Percentiles rank a stretch among this genome's conserved stretches.
Conservation (phyloP, 2,113 vertebrate species). For the Pelecanoides urinatrix region DNA sequence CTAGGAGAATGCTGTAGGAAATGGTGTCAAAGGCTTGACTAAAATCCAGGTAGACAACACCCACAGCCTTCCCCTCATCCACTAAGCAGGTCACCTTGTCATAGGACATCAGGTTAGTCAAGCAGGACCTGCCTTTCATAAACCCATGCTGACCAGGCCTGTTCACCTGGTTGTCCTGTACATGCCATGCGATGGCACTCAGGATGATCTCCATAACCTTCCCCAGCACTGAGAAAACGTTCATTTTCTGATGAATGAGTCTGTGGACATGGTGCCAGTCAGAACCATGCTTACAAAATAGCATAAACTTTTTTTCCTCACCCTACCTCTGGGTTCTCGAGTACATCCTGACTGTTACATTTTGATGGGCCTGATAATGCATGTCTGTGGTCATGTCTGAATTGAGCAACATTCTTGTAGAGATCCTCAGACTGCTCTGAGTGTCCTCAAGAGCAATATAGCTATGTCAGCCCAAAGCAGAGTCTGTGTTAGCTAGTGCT, state of each 20-base stretch:
- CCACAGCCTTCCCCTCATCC: too few relatives aligned
- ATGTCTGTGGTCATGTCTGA: not conserved
- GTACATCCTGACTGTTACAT: not conserved
- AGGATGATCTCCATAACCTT: too few relatives aligned
- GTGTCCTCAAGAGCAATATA: not conserved
- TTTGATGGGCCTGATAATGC: not conserved
- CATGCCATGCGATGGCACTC: too few relatives aligned
- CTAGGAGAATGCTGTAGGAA: too few relatives aligned
- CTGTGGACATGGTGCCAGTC: not conserved
- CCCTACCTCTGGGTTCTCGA: not conserved
- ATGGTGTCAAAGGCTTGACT: too few relatives aligned
- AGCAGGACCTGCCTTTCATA: too few relatives aligned
- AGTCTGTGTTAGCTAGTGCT: not conserved
- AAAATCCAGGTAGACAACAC: too few relatives aligned
- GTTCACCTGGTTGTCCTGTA: too few relatives aligned
- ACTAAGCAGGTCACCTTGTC: too few relatives aligned
- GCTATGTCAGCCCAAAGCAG: not conserved
- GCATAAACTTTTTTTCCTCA: not conserved
- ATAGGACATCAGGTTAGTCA: too few relatives aligned
- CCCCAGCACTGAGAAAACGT: too few relatives aligned
- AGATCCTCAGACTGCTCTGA: not conserved
- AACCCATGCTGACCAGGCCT: too few relatives aligned
- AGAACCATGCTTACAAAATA: not conserved
- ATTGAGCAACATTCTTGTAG: not conserved
- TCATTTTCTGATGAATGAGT: not conserved